phyloP scores from a whole-genome alignment of 2,113 vertebrate genomes.

The Passer domesticus region DNA sequence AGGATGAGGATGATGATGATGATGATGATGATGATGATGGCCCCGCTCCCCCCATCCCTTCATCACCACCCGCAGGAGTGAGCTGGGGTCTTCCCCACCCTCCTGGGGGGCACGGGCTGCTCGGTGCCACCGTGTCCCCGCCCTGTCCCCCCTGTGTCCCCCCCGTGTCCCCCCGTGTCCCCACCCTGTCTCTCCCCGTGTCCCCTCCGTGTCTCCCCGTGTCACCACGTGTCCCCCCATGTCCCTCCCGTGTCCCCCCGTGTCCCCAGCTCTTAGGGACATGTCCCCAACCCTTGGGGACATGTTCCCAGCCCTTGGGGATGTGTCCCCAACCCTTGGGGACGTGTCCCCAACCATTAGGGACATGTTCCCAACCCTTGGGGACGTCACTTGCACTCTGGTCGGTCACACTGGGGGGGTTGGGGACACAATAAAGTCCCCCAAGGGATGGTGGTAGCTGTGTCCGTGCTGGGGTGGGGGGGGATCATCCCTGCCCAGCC shows the following conservation, averaged over 20 bases:
- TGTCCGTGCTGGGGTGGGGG: background rate
- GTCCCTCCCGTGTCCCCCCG: too few species aligned
- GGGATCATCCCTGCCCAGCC: background rate
- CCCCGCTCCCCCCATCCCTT: too few species aligned
- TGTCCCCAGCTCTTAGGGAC: background rate
- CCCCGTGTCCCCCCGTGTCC: too few species aligned
- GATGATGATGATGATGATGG: too few species aligned
- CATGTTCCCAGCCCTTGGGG: background rate
- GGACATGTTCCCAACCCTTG: background rate
- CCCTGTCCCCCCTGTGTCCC: too few species aligned
- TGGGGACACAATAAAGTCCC: background rate
- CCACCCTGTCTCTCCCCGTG: too few species aligned
- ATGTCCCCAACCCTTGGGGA: background rate
- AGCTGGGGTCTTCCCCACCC: too few species aligned
- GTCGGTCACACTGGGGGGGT: background rate
- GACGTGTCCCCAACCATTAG: background rate
- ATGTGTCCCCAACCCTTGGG: background rate
- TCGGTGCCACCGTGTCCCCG: too few species aligned
- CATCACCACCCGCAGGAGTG: too few species aligned
- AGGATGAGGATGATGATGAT: fast-evolving
- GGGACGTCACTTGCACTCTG: background rate
- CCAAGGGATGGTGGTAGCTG: fast-evolving
- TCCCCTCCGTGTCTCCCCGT: too few species aligned
- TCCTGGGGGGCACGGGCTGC: too few species aligned
- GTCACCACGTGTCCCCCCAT: too few species aligned